These are phyloP conservation scores for Drosophila ezoana DNA, from an alignment of 2,888 invertebrate genomes.

Conservation along the genomic window DNA sequence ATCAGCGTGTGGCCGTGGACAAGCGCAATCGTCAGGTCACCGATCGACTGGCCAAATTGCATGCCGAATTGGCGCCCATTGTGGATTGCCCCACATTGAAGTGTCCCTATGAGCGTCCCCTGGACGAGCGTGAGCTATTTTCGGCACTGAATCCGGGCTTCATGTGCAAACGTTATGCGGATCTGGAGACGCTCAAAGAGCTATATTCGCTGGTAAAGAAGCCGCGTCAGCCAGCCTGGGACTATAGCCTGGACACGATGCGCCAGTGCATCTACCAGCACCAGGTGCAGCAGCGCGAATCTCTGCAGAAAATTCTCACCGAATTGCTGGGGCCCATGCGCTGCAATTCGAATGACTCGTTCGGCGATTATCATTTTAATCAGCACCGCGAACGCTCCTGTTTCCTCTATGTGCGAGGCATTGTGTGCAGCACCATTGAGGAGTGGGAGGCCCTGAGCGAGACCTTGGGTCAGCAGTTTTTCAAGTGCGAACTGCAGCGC, in stretches of 20 bases:
- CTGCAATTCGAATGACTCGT: conserved; percentile 37
- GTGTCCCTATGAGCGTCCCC: conserved; percentile 57
- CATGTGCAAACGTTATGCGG: conserved; percentile 54
- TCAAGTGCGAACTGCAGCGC: conserved; percentile 57
- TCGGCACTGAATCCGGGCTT: conserved; percentile 51
- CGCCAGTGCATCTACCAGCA: conserved; percentile 34
- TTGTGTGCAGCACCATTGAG: conserved; percentile 66
- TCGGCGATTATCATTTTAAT: conserved; percentile 29
- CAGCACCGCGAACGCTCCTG: conserved; percentile 58
- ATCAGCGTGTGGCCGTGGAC: conserved; percentile 41
- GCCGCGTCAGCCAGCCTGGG: conserved; percentile 67
- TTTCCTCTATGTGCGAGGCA: conserved; percentile 71
- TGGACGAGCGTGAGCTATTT: conserved; percentile 69
- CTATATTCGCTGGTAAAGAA: conserved; percentile 56
- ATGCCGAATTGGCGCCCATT: conserved; percentile 51
- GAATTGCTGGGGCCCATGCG: conserved; percentile 51
- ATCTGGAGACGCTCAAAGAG: conserved; percentile 60
- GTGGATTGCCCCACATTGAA: conserved; percentile 22
- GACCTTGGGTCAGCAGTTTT: conserved; percentile 61
- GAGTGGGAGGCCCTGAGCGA: conserved; percentile 67
- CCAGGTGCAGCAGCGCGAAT: conserved; percentile 29
- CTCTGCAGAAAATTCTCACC: conserved; percentile 32
- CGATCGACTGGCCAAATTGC: conserved; percentile 28
- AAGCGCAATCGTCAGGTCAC: conserved; percentile 40
- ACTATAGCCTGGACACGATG: conserved; percentile 40